Evolutionary conservation across 2,113 vertebrate genomes (phyloP).

Genomic region (Tyrannus savana): DNA sequence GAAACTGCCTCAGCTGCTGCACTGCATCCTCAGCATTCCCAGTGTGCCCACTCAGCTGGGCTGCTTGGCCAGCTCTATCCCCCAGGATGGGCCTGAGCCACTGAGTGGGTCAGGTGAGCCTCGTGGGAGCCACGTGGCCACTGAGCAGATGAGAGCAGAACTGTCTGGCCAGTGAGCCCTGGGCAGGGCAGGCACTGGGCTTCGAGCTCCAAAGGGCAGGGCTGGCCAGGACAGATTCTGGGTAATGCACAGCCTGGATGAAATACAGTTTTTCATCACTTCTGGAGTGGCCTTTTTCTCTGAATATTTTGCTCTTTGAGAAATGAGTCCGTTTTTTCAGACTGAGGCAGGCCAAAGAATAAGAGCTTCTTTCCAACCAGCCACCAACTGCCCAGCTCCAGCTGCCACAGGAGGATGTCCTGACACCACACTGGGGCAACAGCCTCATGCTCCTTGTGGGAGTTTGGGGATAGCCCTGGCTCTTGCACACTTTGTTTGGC

Average conservation of each 20-base stretch:
- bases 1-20: neutral
- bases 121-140: neutral
- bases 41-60: neutral
- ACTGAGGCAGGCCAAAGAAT: neutral
- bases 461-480: neutral
- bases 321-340: neutral
- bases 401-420: neutral
- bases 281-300: neutral
- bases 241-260: rapidly evolving
- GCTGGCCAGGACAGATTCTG: rapidly evolving
- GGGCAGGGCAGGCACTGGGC: rapidly evolving
- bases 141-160: neutral
- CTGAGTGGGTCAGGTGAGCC: neutral
- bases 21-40: neutral
- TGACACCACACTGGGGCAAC: rapidly evolving
- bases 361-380: neutral
- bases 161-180: rapidly evolving
- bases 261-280: neutral
- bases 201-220: rapidly evolving
- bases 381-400: neutral
- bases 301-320: neutral
- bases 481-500: neutral
- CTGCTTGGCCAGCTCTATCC: neutral
- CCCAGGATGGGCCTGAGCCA: rapidly evolving
- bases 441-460: rapidly evolving